Conservation (phyloP, 2,113 vertebrate species). For the Neomonachus schauinslandi region DNA sequence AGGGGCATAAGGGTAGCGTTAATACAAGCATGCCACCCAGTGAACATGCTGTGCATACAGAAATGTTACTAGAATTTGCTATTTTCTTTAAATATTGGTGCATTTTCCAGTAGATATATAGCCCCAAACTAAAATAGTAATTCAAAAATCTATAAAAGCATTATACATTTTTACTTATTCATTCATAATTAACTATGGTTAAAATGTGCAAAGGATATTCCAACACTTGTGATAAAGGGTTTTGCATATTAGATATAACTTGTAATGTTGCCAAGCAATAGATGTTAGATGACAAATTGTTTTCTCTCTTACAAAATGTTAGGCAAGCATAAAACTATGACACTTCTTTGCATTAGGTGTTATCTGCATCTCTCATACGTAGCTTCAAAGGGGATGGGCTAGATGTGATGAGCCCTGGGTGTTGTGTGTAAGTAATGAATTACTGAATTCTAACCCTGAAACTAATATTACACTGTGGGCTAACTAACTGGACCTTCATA, state of each 20-base stretch:
- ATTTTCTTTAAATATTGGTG: neutral
- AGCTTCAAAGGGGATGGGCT: too few species aligned
- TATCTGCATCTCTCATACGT: neutral
- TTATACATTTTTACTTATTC: neutral
- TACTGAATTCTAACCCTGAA: too few species aligned
- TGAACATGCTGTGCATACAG: neutral
- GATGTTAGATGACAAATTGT: neutral
- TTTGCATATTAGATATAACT: neutral
- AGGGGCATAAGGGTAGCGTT: neutral
- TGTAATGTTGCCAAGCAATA: neutral
- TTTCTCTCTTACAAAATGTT: neutral
- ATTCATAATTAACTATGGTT: neutral
- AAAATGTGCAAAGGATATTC: neutral
- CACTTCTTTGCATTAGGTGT: neutral
- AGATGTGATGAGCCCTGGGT: too few species aligned
- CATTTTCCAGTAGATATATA: neutral
- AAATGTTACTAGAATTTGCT: neutral
- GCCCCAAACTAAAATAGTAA: neutral
- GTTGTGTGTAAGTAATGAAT: too few species aligned
- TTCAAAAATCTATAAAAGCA: neutral
- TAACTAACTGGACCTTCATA: too few species aligned
- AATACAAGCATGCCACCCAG: slow-evolving; percentile 67
- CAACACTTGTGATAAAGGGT: neutral
- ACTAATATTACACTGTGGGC: too few species aligned
- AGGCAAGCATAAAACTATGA: neutral